A percentile compares a stretch with the other conserved stretches of the same genome.
These are phyloP conservation scores for Tigriopus japonicus DNA, from an alignment of 1,140 invertebrate genomes.

Conservation along the genomic window DNA sequence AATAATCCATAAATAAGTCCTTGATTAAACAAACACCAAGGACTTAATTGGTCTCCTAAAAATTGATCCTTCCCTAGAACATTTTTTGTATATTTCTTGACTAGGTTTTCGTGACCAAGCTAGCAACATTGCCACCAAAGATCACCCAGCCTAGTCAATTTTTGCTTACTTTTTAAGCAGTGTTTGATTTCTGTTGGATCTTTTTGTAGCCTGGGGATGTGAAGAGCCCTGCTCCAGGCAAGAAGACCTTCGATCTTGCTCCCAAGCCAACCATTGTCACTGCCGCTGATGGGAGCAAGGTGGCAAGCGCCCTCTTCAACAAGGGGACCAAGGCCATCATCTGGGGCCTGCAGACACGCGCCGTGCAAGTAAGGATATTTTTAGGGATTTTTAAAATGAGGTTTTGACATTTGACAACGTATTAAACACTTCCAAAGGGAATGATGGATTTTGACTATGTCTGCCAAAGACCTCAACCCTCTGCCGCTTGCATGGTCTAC, in stretches of 20 bases:
- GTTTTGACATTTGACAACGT: background rate
- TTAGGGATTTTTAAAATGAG: slow-evolving; percentile 12
- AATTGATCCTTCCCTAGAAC: too few species aligned
- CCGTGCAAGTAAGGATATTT: slow-evolving; percentile 46
- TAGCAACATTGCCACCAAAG: too few species aligned
- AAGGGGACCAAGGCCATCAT: slow-evolving; percentile 79
- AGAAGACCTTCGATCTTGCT: slow-evolving; percentile 6
- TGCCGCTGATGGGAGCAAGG: too few species aligned
- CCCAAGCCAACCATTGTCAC: background rate
- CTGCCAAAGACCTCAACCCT: slow-evolving; percentile 48
- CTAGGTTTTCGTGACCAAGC: too few species aligned
- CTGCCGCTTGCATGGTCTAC: slow-evolving; percentile 87
- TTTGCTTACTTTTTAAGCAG: too few species aligned
- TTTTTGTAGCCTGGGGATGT: too few species aligned
- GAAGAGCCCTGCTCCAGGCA: background rate
- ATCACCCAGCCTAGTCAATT: too few species aligned
- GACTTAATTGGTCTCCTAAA: too few species aligned
- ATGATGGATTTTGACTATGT: slow-evolving; percentile 99
- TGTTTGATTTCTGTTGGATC: too few species aligned
- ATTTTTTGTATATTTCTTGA: too few species aligned
- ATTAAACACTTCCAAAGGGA: slow-evolving; percentile 25
- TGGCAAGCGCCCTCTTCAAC: slow-evolving; percentile 41
- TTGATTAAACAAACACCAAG: too few species aligned
- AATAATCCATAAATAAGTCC: too few species aligned
- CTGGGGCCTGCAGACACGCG: slow-evolving; percentile 97